phyloP scores from a whole-genome alignment of 2,113 vertebrate species.

The Bos javanicus region DNA sequence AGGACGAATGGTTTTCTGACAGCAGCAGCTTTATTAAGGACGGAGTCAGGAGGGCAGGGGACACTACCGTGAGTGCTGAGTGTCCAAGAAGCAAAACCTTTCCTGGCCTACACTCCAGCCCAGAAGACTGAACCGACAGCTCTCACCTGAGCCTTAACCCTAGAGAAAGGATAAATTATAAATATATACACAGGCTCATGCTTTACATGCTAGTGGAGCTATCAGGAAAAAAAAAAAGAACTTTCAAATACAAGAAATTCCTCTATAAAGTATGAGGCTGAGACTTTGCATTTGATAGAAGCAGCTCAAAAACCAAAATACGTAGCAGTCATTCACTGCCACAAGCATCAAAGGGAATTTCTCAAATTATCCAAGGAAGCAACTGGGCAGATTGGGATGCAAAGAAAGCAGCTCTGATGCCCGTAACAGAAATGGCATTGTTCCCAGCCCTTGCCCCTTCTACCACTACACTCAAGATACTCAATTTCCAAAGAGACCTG shows the following conservation, averaged over 20 bases:
- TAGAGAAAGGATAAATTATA: background rate
- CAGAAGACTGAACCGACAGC: background rate
- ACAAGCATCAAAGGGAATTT: background rate
- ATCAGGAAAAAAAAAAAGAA: background rate
- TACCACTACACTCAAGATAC: background rate
- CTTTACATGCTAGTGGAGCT: background rate
- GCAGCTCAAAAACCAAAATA: background rate
- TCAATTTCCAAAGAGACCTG: background rate
- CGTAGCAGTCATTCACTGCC: background rate
- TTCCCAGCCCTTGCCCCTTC: background rate
- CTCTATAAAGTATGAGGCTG: background rate
- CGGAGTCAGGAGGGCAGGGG: background rate
- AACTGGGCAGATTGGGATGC: background rate
- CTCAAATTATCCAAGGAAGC: background rate
- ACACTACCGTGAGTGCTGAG: fast-evolving
- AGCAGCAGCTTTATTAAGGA: background rate
- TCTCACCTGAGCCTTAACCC: background rate
- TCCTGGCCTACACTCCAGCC: background rate
- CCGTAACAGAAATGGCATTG: background rate
- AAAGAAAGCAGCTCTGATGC: background rate
- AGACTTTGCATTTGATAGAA: background rate
- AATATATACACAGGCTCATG: background rate
- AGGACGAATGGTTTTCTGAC: background rate
- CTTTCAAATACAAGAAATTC: background rate
- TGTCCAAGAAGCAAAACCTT: background rate